phyloP scores from a whole-genome alignment of 1,140 invertebrate species.

The Pemphigus obesinymphae region DNA sequence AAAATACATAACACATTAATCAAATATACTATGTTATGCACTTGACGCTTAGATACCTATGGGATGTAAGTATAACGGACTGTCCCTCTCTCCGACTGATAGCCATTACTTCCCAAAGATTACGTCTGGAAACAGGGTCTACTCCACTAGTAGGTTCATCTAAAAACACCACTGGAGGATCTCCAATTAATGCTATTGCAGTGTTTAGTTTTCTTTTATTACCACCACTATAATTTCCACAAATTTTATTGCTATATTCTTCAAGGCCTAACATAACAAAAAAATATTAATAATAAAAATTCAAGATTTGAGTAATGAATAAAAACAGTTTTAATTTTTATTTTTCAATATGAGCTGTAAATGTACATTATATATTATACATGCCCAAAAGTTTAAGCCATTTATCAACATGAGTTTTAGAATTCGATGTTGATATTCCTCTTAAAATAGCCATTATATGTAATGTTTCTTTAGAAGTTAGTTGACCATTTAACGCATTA shows the following conservation, averaged over 20 bases:
- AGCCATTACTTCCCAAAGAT: conserved; percentile 71
- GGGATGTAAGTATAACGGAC: conserved; percentile 47
- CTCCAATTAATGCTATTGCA: conserved; percentile 86
- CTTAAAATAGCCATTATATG: conserved; percentile 68
- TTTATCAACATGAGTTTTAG: conserved; percentile 54
- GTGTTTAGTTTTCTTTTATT: conserved; percentile 94
- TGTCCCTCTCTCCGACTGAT: conserved; percentile 53
- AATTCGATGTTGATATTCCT: conserved; percentile 59
- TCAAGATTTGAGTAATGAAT: background rate
- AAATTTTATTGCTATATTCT: conserved; percentile 43
- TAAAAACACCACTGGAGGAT: conserved; percentile 80
- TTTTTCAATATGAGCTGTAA: background rate
- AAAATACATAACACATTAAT: background rate
- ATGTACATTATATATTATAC: conserved; percentile 44
- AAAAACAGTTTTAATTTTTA: background rate
- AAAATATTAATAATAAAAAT: background rate
- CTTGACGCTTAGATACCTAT: conserved; percentile 54
- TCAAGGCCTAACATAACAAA: conserved; percentile 45
- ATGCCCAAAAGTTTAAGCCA: conserved; percentile 58
- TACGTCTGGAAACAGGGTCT: conserved; percentile 69
- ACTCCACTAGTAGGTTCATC: conserved; percentile 80
- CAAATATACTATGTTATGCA: background rate
- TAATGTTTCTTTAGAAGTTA: conserved; percentile 75
- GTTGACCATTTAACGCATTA: conserved; percentile 73
- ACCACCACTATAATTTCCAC: conserved; percentile 66